Evolutionary conservation across 2,888 invertebrate genomes (phyloP).

Genomic region (Neoscelio sp.): DNA sequence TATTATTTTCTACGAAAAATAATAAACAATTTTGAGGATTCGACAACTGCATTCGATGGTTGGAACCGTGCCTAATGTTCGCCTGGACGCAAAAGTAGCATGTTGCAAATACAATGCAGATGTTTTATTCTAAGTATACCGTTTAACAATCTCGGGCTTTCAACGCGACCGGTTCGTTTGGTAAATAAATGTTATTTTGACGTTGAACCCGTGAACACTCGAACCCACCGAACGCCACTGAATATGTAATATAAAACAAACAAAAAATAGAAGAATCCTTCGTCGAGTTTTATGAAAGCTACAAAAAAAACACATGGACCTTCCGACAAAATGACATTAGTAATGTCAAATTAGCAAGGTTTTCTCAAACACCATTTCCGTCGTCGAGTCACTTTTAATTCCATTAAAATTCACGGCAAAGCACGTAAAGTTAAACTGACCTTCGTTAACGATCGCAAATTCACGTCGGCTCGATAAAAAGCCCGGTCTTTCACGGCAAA

Average conservation of each 20-base stretch:
- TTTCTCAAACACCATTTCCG: no score
- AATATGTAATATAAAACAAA: no score
- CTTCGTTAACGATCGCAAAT: conserved; percentile 26
- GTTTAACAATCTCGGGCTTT: conserved; percentile 9
- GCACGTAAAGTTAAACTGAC: conserved; percentile 33
- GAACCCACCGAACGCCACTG: no score
- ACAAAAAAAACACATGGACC: no score
- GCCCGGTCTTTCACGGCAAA: neutral
- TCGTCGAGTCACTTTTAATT: no score
- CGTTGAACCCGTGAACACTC: neutral
- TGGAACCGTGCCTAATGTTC: conserved; percentile 41
- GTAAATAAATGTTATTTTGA: conserved; percentile 18
- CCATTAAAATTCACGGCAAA: neutral
- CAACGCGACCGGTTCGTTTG: conserved; percentile 3
- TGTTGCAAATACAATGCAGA: conserved; percentile 29
- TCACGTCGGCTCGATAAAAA: neutral
- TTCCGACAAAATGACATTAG: no score
- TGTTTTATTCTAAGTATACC: conserved; percentile 20
- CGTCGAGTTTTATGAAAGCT: no score
- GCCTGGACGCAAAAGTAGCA: conserved; percentile 21
- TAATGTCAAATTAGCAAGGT: no score
- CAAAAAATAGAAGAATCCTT: no score
- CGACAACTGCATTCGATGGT: conserved; percentile 43
- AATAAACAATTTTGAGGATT: conserved; percentile 21
- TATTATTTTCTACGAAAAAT: conserved; percentile 28